These are phyloP conservation scores for Dicyrtoma fusca DNA, from an alignment of 2,888 invertebrate genomes.

Conservation along the genomic window DNA sequence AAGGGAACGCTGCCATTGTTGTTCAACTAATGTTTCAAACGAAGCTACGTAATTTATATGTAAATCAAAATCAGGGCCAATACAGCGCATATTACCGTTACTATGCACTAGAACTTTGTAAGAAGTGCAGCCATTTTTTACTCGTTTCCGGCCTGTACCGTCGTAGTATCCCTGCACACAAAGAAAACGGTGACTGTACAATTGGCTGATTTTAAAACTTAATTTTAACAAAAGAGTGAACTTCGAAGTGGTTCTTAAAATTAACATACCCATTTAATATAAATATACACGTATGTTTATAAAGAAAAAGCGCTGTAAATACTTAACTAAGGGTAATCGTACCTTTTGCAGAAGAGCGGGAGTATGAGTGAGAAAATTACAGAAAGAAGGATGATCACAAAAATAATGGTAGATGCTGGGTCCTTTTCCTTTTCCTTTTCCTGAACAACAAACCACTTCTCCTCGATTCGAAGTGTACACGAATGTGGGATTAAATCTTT, in stretches of 20 bases:
- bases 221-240: too few relatives aligned
- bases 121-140: slow-evolving; percentile 9
- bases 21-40: not conserved
- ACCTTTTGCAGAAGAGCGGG: too few relatives aligned
- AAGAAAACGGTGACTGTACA: too few relatives aligned
- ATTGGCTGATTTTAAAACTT: too few relatives aligned
- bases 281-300: too few relatives aligned
- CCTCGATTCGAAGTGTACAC: not conserved
- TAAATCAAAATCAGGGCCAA: slow-evolving; percentile 7
- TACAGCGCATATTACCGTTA: slow-evolving; percentile 7
- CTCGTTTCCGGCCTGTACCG: not conserved
- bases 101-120: not conserved
- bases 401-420: slow-evolving; percentile 10
- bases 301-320: too few relatives aligned
- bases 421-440: not conserved
- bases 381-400: slow-evolving; percentile 13
- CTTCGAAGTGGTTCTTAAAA: too few relatives aligned
- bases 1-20: too few relatives aligned
- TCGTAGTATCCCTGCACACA: not conserved
- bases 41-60: not conserved
- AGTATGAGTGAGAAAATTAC: not conserved
- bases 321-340: too few relatives aligned
- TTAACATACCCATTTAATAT: too few relatives aligned
- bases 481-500: not conserved
- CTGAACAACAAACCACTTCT: slow-evolving; percentile 9